Conservation (phyloP, 2,888 invertebrate genomes). For the Ochropleura plecta region DNA sequence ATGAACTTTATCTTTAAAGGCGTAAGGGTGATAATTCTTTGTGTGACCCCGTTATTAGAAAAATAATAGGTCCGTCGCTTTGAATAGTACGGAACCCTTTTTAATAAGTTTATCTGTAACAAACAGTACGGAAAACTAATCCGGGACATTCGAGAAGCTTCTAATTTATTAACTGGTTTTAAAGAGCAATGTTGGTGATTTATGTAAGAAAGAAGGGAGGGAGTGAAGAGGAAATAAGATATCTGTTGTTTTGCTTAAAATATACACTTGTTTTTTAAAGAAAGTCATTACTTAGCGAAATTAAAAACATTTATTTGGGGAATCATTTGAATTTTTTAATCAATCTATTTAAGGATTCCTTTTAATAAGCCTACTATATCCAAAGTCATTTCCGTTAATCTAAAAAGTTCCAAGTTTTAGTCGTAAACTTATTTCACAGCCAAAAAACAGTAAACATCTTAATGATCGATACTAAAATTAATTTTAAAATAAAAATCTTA, state of each 20-base stretch:
- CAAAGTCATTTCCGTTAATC: too few species aligned
- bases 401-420: too few species aligned
- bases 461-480: too few species aligned
- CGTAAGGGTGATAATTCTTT: neutral
- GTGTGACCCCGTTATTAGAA: slow-evolving; percentile 19
- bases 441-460: too few species aligned
- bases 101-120: slow-evolving; percentile 56
- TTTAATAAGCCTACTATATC: too few species aligned
- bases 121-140: slow-evolving; percentile 43
- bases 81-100: slow-evolving; percentile 47
- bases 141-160: slow-evolving; percentile 38
- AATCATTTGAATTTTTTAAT: neutral
- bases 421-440: too few species aligned
- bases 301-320: neutral
- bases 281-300: neutral
- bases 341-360: too few species aligned
- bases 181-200: slow-evolving; percentile 20
- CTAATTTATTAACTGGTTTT: slow-evolving; percentile 46
- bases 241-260: neutral
- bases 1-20: accelerated
- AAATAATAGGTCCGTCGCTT: slow-evolving; percentile 39
- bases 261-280: neutral
- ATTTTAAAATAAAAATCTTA: too few species aligned
- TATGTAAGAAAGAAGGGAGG: neutral
- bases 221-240: neutral